Evolutionary conservation across 2,113 vertebrate species (phyloP).

Genomic region (Scomber japonicus): DNA sequence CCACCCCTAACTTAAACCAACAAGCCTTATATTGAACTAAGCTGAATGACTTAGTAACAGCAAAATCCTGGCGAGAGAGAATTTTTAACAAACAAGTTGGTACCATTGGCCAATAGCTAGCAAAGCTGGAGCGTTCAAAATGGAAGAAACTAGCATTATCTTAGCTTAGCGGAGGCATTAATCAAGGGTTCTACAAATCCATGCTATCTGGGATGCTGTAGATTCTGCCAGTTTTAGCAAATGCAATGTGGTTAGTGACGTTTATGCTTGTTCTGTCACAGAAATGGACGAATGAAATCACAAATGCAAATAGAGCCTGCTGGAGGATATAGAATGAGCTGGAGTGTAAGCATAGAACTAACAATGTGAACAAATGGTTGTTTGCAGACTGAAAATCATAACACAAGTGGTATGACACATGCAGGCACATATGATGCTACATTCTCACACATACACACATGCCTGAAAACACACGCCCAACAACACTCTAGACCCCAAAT

Average conservation of each 20-base stretch:
- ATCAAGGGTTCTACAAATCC: neutral
- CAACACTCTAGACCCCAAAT: neutral
- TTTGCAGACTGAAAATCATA: slow-evolving; percentile 37
- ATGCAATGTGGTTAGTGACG: neutral
- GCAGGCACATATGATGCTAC: slow-evolving; percentile 39
- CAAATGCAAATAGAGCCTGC: neutral
- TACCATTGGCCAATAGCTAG: too few relatives aligned
- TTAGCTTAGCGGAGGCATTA: neutral
- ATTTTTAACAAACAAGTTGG: too few relatives aligned
- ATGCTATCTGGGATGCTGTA: neutral
- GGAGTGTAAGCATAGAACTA: slow-evolving; percentile 3
- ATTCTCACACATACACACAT: neutral
- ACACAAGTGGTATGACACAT: slow-evolving; percentile 45
- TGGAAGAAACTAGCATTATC: too few relatives aligned
- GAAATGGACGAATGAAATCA: neutral
- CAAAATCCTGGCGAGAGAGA: too few relatives aligned
- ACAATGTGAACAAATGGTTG: slow-evolving; percentile 55
- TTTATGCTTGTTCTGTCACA: neutral
- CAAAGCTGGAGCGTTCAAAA: too few relatives aligned
- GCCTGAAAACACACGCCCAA: neutral
- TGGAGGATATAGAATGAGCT: neutral
- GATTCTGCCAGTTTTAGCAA: neutral
- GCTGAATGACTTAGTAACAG: too few relatives aligned
- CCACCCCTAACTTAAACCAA: neutral
- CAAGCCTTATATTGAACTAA: neutral